Conservation (phyloP, 2,888 invertebrate species). For the Palloptera scutellata region DNA sequence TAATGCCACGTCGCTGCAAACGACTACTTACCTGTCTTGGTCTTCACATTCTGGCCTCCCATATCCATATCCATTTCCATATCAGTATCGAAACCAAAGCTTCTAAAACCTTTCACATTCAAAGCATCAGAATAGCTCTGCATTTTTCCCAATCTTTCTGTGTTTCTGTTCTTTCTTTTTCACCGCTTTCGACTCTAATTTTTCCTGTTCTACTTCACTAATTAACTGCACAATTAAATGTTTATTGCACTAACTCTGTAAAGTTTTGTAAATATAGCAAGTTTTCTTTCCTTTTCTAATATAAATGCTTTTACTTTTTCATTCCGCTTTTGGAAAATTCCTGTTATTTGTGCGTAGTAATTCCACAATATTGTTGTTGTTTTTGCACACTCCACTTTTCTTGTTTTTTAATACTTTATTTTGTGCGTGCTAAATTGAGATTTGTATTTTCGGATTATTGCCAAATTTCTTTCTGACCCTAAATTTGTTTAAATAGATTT, state of each 20-base stretch:
- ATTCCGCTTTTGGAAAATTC: conserved; percentile 4
- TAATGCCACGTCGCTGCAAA: neutral
- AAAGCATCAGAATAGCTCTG: conserved; percentile 60
- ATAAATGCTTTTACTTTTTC: too few species aligned
- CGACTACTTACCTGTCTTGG: conserved; percentile 48
- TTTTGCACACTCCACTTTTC: too few species aligned
- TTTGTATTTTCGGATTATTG: conserved; percentile 6
- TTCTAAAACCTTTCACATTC: conserved; percentile 57
- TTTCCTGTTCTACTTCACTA: conserved; percentile 15
- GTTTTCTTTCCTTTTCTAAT: conserved; percentile 20
- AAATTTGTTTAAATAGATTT: neutral
- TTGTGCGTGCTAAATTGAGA: neutral
- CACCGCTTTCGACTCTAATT: conserved; percentile 1
- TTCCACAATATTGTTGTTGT: neutral
- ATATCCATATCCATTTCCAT: conserved; percentile 63
- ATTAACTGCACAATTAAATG: neutral
- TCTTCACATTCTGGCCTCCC: conserved; percentile 46
- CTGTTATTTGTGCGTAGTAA: conserved; percentile 1
- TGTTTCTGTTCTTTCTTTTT: conserved; percentile 7
- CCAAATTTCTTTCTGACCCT: conserved; percentile 1
- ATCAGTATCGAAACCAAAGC: conserved; percentile 64
- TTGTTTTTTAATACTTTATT: too few species aligned
- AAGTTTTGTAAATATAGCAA: neutral
- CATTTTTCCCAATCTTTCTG: conserved; percentile 42
- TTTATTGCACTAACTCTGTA: conserved; percentile 18